phyloP scores from a whole-genome alignment of 1,140 invertebrate species.

The Pseudomyrmex dendroicus region DNA sequence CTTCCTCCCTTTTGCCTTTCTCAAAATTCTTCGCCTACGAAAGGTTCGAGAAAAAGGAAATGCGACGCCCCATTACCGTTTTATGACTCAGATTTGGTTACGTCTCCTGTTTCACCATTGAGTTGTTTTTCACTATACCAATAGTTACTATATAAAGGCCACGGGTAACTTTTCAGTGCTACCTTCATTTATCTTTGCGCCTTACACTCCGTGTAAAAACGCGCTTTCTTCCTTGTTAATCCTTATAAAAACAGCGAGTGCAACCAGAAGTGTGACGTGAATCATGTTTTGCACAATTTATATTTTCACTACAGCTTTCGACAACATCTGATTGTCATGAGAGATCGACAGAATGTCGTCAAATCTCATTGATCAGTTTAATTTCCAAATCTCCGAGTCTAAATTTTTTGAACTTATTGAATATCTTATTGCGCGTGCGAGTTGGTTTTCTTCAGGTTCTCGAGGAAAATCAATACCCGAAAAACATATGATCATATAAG shows the following conservation, averaged over 20 bases:
- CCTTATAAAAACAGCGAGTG: neutral
- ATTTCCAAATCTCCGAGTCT: neutral
- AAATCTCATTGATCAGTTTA: no score
- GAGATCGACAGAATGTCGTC: no score
- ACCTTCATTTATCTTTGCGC: constrained; percentile 74
- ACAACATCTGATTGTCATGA: neutral
- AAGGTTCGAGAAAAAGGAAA: constrained; percentile 80
- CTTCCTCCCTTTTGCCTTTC: constrained; percentile 58
- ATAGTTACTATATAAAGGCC: constrained; percentile 82
- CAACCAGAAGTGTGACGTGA: neutral
- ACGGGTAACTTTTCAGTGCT: constrained; percentile 67
- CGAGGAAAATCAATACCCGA: no score
- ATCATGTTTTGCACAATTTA: neutral
- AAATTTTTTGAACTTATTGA: neutral
- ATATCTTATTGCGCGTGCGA: neutral
- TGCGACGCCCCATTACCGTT: constrained; percentile 84
- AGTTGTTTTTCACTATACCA: constrained; percentile 81
- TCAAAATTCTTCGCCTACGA: constrained; percentile 60
- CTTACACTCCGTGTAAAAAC: no score
- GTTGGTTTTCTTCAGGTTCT: no score
- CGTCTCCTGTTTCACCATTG: constrained; percentile 84
- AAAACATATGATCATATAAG: neutral
- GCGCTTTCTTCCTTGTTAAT: constrained; percentile 49
- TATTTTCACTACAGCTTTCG: neutral
- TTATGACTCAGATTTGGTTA: constrained; percentile 84